These are phyloP conservation scores for Chrysaora quinquecirrha DNA, from an alignment of 30 jellyfish, hydroid and myxozoan species.

Conservation along the genomic window DNA sequence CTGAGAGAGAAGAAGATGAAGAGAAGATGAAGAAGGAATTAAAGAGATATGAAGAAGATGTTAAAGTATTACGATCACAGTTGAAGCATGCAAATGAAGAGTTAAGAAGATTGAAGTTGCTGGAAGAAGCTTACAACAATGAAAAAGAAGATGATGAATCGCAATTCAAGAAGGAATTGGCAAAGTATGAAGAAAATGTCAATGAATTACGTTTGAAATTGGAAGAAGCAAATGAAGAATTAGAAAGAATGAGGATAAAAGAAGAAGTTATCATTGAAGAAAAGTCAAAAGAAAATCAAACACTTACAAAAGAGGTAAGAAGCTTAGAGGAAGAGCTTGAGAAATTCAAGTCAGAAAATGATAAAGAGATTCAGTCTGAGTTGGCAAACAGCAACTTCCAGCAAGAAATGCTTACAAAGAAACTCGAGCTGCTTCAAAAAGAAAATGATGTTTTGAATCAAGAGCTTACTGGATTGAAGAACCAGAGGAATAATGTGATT, in stretches of 20 bases:
- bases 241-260: neutral
- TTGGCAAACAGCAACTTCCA: neutral
- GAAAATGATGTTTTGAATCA: neutral
- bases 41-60: neutral
- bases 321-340: neutral
- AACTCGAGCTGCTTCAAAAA: neutral
- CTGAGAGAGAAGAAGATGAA: neutral
- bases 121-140: neutral
- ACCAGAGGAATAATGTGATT: neutral
- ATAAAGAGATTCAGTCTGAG: neutral
- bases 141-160: neutral
- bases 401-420: too few relatives aligned
- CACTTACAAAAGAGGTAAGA: neutral
- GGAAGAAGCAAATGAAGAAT: neutral
- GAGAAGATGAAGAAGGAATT: neutral
- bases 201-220: neutral
- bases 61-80: neutral
- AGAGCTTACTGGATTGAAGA: neutral
- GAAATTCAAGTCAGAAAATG: neutral
- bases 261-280: neutral
- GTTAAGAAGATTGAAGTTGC: neutral
- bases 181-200: neutral
- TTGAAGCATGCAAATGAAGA: slow-evolving; percentile 9
- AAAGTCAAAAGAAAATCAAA: neutral
- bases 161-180: neutral